These are phyloP conservation scores for Syngnathus rostellatus DNA, from an alignment of 2,797 vertebrate species.

Conservation along the genomic window DNA sequence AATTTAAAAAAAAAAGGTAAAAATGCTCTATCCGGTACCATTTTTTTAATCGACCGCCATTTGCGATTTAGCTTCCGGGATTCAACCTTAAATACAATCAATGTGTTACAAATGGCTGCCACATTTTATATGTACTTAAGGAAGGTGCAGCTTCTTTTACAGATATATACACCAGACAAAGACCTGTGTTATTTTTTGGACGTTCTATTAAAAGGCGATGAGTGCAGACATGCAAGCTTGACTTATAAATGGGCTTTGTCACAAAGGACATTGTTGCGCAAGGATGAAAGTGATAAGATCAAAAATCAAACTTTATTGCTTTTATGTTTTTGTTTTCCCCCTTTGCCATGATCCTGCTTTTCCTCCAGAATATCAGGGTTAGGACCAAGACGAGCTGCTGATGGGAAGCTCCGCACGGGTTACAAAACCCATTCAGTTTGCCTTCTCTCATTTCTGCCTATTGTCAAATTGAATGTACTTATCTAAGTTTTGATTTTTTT, in stretches of 20 bases:
- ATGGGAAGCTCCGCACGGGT: constrained; percentile 69
- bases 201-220: constrained; percentile 32
- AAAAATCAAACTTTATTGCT: constrained; percentile 52
- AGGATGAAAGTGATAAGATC: constrained; percentile 53
- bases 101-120: constrained; percentile 22
- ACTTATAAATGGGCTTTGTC: constrained; percentile 52
- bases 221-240: constrained; percentile 32
- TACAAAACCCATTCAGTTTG: constrained; percentile 69
- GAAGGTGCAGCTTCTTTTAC: constrained; percentile 29
- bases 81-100: constrained; percentile 44
- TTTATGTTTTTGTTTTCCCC: constrained; percentile 41
- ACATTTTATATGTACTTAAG: constrained; percentile 25
- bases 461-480: constrained; percentile 97
- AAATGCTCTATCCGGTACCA: not conserved
- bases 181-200: constrained; percentile 7
- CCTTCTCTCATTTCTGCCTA: constrained; percentile 87
- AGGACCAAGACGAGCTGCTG: constrained; percentile 72
- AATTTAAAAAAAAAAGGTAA: constrained; percentile 22
- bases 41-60: not conserved
- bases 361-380: constrained; percentile 72
- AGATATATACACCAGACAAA: not conserved
- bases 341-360: constrained; percentile 61
- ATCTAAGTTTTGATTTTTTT: constrained; percentile 41
- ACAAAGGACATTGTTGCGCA: constrained; percentile 47
- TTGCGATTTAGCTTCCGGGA: constrained; percentile 13